Base-by-base conservation (phyloP, 1,140 invertebrate species). In the Neocloeon triangulifer region DNA sequence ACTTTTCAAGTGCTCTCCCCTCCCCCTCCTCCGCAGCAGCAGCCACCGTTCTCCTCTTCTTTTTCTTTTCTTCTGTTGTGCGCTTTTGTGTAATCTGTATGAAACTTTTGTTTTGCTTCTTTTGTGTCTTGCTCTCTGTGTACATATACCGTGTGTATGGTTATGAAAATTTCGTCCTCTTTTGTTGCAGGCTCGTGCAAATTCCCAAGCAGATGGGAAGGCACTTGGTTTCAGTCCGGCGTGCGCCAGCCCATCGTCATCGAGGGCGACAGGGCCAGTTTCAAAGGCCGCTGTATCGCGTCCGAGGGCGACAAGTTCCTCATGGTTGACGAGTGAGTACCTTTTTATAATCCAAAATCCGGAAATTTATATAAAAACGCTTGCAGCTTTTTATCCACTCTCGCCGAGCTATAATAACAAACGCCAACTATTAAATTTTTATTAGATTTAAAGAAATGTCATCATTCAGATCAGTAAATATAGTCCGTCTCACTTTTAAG, bases 161-260 rank as follows among this genome's bases (percentile, higher is more conserved):
- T 23, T 23, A 8, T 23, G n/a, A 23, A 8, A 23, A 8, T 8
- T 25, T 4, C 23, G 6, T 25, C n/a, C 3, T n/a, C 38, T 42
- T 38, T 50, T 47, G 32, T 57, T 58, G 45, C 56, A 48, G 63
- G 61, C 33, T 62, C 52, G 31, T 81, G 75, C 51, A 61, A 64
- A 33, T 77, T 81, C 49, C 73, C 73, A 8, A 50, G 57, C 22
- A 54, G 62, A 38, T 80, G 74, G 74, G 61, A 66, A 16, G 76
- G 77, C 19, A 58, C 57, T 25, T 80, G 75, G 75, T 79, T 79
- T 52, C 73, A 75, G 51, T 73, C 70, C 3, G 75, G 74, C 13
- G 58, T 65, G 7, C 53, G 55, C 13, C 61, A 61, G 8, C 55
- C 64, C 18, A 65, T 80, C 34, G 56, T 59, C 32, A 71, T 81